Evolutionary conservation across 1,140 invertebrate species (phyloP), one percentile per base, ranked within the genome.

Genomic region (Himalopsyche phryganea): DNA sequence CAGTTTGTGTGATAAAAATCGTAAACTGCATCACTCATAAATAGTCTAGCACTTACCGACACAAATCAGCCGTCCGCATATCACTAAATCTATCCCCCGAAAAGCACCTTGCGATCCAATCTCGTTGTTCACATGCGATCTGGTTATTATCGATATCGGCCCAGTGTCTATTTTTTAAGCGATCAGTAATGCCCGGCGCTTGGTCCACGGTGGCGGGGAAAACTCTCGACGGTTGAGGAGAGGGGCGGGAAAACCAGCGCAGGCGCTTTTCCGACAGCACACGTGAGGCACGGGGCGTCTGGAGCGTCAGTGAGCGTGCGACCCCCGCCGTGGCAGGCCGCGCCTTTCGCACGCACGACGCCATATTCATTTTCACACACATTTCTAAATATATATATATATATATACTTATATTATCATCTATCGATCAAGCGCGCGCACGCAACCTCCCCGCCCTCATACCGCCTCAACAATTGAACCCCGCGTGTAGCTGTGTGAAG

Each of bases 221-320:
- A 9, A 14, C 32, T 11, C 48, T 20, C 18, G 11, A 11, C 9
- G 38, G 28, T 10, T 1, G 19, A 42, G 0, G 40, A 9, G 6
- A 23, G 48, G 0, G 45, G 41, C 32, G 13, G 59, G 38, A 23
- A 15, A 38, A 33, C n/a, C n/a, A 33, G 32, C 50, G 51, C 45
- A 40, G 28, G 49, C 49, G 45, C 50, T 20, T 10, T 42, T 50
- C 38, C 28, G 41, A 40, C 47, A 41, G 60, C 55, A 45, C 50
- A 36, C 50, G 50, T 36, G 61, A 42, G 14, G 11, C 36, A 11
- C 44, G 50, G 46, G 9, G 49, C 42, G 52, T 32, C 38, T n/a
- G 4, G 18, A n/a, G 48, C 53, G 58, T 48, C 58, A 64, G 61
- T 64, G 61, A 57, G 58, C 57, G 61, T 54, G 61, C 53, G 61